Evolutionary conservation across 1,140 invertebrate genomes (phyloP), one percentile per base, ranked within the genome.

Genomic region (Camponotus vicinus): DNA sequence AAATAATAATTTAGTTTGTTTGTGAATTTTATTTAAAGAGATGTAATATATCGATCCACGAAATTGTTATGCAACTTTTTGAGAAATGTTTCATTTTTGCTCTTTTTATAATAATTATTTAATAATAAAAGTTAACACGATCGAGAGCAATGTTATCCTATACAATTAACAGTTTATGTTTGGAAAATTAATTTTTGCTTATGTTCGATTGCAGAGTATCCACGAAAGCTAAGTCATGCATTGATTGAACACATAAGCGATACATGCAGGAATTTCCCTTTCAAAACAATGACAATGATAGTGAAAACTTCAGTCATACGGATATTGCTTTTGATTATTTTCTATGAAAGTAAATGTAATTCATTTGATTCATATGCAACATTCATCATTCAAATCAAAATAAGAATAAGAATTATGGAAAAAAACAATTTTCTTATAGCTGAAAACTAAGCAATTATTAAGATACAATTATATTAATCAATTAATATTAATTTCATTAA

Each of bases 281-380:
- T 21, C 9, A 78, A 11, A 73, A 88, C 69, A 55, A 70, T 61
- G 69, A 76, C 40, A 18, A 89, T 27, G 27, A 75, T 42, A 42
- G 42, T 84, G 71, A 90, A 85, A 32, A 37, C 9, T 18, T 21
- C 42, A 8, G 13, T 90, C n/a, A 34, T 61, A 9, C 80, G 63
- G 21, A 40, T 92, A 57, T 85, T 79, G n/a, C 64, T 91, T 61
- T 55, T 92, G 5, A 32, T 93, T 63, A 2, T 90, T 32, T 75
- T 90, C 27, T 83, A 42, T 32, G 52, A 87, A 27, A 70, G 91
- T 93, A 66, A 93, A 89, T 87, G 49, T 15, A 7, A 49, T 49
- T 49, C 9, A 32, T 13, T 87, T 75, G 0, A 32, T 32, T 3
- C 5, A 0, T 37, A 63, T 15, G 13, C 11, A 4, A 13, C 13